Evolutionary conservation across 1,140 invertebrate species (phyloP).

Genomic region (Atta colombica): DNA sequence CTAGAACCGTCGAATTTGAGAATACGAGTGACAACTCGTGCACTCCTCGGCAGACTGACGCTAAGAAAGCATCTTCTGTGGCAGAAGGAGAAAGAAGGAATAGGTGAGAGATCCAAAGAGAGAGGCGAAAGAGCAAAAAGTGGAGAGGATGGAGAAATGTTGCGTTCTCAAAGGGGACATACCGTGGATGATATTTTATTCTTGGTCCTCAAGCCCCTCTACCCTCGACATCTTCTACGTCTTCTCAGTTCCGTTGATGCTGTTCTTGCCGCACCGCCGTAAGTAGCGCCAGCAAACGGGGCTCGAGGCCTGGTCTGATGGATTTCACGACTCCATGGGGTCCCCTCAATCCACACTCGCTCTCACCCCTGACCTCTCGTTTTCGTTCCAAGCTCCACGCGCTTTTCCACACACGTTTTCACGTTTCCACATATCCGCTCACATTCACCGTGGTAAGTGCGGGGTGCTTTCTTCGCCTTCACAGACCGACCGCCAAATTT

Average conservation of each 20-base stretch:
- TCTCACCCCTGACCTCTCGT: slow-evolving; percentile 71
- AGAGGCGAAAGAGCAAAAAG: slow-evolving; percentile 55
- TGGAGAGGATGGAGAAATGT: slow-evolving; percentile 66
- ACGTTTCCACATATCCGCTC: slow-evolving; percentile 65
- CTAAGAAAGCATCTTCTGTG: slow-evolving; percentile 11
- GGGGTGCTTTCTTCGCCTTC: slow-evolving; percentile 43
- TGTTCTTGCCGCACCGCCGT: slow-evolving; percentile 76
- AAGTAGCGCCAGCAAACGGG: slow-evolving; percentile 78
- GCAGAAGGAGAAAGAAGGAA: slow-evolving; percentile 29
- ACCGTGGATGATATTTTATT: slow-evolving; percentile 82
- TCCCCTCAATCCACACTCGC: slow-evolving; percentile 81
- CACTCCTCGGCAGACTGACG: slow-evolving; percentile 64
- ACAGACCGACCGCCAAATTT: slow-evolving; percentile 45
- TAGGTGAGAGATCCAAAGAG: slow-evolving; percentile 61
- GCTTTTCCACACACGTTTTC: slow-evolving; percentile 71
- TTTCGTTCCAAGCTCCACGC: slow-evolving; percentile 65
- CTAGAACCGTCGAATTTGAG: slow-evolving; percentile 68
- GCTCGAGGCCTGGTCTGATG: slow-evolving; percentile 80
- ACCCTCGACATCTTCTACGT: slow-evolving; percentile 70
- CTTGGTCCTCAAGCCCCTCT: slow-evolving; percentile 64
- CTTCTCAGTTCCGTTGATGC: slow-evolving; percentile 75
- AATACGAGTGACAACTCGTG: slow-evolving; percentile 72
- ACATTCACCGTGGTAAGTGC: slow-evolving; percentile 63
- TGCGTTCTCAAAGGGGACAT: slow-evolving; percentile 79
- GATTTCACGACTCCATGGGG: slow-evolving; percentile 83